These are phyloP conservation scores for Cololabis saira DNA, from an alignment of 2,113 vertebrate species.

Conservation along the genomic window DNA sequence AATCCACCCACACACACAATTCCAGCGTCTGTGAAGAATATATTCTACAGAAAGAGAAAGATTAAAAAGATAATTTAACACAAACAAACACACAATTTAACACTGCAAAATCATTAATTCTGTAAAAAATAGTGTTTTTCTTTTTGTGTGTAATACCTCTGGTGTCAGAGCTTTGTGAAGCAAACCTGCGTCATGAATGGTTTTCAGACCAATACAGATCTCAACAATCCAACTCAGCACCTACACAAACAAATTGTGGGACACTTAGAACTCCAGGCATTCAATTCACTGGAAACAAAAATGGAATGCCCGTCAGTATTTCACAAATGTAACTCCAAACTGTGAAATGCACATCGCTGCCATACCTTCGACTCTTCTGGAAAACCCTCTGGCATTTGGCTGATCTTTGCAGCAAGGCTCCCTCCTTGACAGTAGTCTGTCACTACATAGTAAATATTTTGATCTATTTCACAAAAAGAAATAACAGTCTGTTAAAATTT, in stretches of 20 bases:
- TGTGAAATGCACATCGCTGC: not conserved
- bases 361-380: conserved; percentile 5
- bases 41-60: not conserved
- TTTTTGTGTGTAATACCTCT: conserved; percentile 12
- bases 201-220: conserved; percentile 21
- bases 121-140: not conserved
- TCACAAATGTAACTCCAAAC: not conserved
- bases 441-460: not conserved
- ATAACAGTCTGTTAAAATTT: not conserved
- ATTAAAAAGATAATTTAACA: not conserved
- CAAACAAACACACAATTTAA: not conserved
- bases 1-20: not conserved
- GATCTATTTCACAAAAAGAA: not conserved
- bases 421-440: conserved; percentile 13
- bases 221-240: conserved; percentile 15
- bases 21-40: conserved; percentile 8
- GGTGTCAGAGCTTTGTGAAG: conserved; percentile 11
- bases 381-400: no score
- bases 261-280: not conserved
- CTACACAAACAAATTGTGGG: not conserved
- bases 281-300: not conserved
- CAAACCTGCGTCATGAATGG: conserved; percentile 12
- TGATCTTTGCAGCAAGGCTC: conserved; percentile 5
- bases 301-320: no score
- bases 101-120: no score